Evolutionary conservation across 2,113 vertebrate genomes (phyloP), one percentile per base, ranked within the genome.

Genomic region (Burhinus bistriatus): DNA sequence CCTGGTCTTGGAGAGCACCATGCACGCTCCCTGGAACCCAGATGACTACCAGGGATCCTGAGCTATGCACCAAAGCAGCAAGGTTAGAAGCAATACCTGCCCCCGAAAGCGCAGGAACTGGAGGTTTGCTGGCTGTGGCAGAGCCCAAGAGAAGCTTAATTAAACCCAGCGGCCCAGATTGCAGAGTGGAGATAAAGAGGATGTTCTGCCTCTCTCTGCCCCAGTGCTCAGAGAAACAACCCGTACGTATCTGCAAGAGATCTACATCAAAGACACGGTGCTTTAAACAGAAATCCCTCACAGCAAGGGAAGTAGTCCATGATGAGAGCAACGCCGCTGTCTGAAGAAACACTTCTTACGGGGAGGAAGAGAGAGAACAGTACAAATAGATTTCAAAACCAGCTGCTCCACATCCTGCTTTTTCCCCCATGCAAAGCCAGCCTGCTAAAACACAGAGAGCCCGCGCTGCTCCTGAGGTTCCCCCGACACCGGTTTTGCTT

Each of bases 21-120:
- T 0, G 9, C 30, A 23, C 5, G 0, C 7, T 21, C 57, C 21
- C 68, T n/a, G 26, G 40, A 29, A 29, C 6, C 38, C 23, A 17
- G 11, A 5, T 4, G 29, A 26, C 9, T 26, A 17, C 4, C 26
- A 3, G 51, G 11, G 16, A 85, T 26, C n/a, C 44, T 2, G 52
- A 61, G 55, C 55, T 17, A 12, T 78, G 65, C 76, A 27, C 27
- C 14, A 7, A 13, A 44, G 8, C 21, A 27, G 61, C 21, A 21
- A n/a, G 61, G 17, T 19, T 6, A 9, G 77, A 59, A 75, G 83
- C 7, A 9, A 36, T 2, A 42, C 72, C 42, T 69, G 87, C 38
- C 59, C n/a, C 71, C 6, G 4, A 15, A 7, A 38, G 36, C 11
- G 6, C 18, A 36, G 32, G 59, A 52, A 9, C 10, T 7, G 36